phyloP scores from a whole-genome alignment of 2,888 invertebrate species.

The Aphrophora alni region DNA sequence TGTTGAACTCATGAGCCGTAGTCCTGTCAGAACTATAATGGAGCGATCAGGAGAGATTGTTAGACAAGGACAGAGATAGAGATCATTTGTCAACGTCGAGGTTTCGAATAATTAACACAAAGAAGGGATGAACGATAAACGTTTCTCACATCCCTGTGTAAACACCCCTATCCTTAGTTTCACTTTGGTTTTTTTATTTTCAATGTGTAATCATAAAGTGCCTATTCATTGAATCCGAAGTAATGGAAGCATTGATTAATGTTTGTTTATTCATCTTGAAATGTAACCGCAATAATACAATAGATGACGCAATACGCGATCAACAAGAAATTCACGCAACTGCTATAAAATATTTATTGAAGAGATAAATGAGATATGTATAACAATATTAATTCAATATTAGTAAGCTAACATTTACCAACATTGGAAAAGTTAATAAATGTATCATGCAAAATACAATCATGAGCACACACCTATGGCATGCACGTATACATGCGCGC shows the following conservation, averaged over 20 bases:
- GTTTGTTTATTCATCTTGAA: background rate
- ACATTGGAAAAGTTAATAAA: too few species aligned
- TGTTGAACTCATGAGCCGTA: too few species aligned
- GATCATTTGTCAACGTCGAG: constrained; percentile 4
- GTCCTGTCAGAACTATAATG: background rate
- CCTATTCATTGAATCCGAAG: background rate
- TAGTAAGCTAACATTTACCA: too few species aligned
- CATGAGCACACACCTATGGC: too few species aligned
- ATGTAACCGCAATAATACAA: background rate
- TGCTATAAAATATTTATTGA: too few species aligned
- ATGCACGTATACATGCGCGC: too few species aligned
- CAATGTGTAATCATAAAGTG: background rate
- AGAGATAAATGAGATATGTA: too few species aligned
- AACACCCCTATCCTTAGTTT: background rate
- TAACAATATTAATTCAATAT: too few species aligned
- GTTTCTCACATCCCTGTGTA: constrained; percentile 6
- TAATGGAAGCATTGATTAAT: background rate
- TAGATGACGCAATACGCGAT: background rate
- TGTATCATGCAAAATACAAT: too few species aligned
- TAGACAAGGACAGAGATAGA: background rate
- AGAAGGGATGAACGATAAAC: background rate
- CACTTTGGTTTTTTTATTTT: background rate
- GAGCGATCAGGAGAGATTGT: background rate
- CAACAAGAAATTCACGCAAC: too few species aligned
- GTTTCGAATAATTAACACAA: background rate